Conservation (phyloP, 2,888 invertebrate species). For the Tuberolachnus salignus region DNA sequence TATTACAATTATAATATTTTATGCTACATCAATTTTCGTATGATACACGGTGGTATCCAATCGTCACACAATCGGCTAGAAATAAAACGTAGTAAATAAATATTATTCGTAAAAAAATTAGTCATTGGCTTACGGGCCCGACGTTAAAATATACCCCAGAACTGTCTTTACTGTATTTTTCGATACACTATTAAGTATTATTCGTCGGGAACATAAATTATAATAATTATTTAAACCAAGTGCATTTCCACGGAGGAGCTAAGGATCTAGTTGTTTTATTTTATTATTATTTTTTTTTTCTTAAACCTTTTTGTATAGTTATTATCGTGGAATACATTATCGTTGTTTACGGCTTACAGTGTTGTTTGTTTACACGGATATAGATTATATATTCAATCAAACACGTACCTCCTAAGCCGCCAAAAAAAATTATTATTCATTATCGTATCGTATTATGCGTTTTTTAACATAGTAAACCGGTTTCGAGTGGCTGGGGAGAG, state of each 20-base stretch:
- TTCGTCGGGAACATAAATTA: neutral
- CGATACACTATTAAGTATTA: neutral
- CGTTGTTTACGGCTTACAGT: neutral
- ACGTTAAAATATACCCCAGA: neutral
- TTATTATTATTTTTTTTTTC: too few relatives aligned
- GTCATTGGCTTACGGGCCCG: slow-evolving; percentile 15
- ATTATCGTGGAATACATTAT: slow-evolving; percentile 5
- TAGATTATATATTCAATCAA: neutral
- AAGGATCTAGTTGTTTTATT: neutral
- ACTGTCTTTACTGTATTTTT: neutral
- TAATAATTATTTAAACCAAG: neutral
- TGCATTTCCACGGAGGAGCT: neutral
- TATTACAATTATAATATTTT: neutral
- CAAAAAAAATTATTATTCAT: slow-evolving; percentile 13
- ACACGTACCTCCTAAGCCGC: neutral
- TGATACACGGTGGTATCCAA: neutral
- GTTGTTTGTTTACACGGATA: neutral
- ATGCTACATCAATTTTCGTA: neutral
- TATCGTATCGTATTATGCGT: neutral
- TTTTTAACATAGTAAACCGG: neutral
- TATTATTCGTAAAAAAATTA: slow-evolving; percentile 15
- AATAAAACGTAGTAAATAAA: slow-evolving; percentile 23
- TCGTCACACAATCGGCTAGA: slow-evolving; percentile 1
- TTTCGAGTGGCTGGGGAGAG: neutral
- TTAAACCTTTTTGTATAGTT: neutral